Evolutionary conservation across 2,113 vertebrate species (phyloP), one percentile per base, ranked within the genome.

Genomic region (Lipotes vexillifer): DNA sequence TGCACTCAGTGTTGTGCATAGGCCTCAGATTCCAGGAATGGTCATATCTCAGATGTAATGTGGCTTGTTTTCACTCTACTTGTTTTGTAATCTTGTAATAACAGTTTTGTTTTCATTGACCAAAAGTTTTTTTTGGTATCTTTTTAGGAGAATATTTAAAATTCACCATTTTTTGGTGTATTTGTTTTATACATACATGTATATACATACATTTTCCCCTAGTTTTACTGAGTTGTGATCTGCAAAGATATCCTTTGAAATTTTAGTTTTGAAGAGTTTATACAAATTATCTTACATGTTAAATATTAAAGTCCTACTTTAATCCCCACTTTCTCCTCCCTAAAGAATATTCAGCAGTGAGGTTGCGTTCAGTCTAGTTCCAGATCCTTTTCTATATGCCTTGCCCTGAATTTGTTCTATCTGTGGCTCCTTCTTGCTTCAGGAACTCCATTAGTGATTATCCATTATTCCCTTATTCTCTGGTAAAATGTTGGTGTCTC

Each of bases 171-270:
- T 36, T 87, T 81, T 65, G 17, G 14, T 88, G 33, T 52, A 14
- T 72, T 71, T 69, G 9, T 61, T 81, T 86, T 63, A 92, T 18
- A 81, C 3, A n/a, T 9, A 83, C 3, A 25, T 14, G 31, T 9
- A 41, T 18, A 44, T 57, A 5, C 52, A 52, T 4, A 83, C n/a
- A 31, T 12, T 55, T 65, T 14, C 27, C 3, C 1, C 20, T 93
- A 12, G 1, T 96, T 82, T 88, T 75, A 44, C 6, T 74, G 31
- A 69, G 6, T 63, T 72, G 33, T 77, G 20, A 69, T 38, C 8
- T 96, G 33, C 13, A 83, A 83, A 90, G 12, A 63, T 25, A 80
- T 41, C 8, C 14, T 96, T 25, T 80, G 27, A 78, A 84, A 71
- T 93, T 88, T 80, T 41, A 55, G 0, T 65, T 90, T 85, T 59